These are phyloP conservation scores for Enteromius afrohamiltoni DNA, from an alignment of 2,797 vertebrate genomes.

Conservation along the genomic window DNA sequence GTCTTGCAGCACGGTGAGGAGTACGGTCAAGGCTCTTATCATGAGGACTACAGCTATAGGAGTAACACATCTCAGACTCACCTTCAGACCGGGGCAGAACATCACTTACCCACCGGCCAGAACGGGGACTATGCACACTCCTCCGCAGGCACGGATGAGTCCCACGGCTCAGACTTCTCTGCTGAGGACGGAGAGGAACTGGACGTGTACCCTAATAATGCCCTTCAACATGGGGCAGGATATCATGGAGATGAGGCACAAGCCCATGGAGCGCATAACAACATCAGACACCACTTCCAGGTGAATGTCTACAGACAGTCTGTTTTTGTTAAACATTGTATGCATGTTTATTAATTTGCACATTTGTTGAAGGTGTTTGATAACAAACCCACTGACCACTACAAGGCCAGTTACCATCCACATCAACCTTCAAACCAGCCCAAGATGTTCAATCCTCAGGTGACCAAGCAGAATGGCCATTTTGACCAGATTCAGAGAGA, in stretches of 20 bases:
- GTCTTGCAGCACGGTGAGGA: constrained; percentile 67
- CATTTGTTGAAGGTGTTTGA: constrained; percentile 68
- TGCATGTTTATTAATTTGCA: neutral
- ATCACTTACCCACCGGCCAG: constrained; percentile 65
- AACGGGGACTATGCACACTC: constrained; percentile 71
- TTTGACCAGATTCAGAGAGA: constrained; percentile 87
- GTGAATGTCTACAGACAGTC: constrained; percentile 66
- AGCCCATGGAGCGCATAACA: constrained; percentile 69
- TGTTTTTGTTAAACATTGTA: neutral
- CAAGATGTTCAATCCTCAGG: constrained; percentile 74
- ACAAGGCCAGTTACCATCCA: constrained; percentile 85
- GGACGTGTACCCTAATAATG: constrained; percentile 69
- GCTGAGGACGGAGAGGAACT: constrained; percentile 75
- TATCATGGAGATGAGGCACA: constrained; percentile 76
- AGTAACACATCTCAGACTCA: constrained; percentile 64
- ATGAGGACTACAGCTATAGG: constrained; percentile 70
- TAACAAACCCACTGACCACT: constrained; percentile 69
- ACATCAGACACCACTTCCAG: constrained; percentile 78
- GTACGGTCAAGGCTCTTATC: constrained; percentile 66
- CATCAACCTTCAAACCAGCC: constrained; percentile 77
- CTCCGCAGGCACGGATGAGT: constrained; percentile 70
- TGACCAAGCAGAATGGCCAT: constrained; percentile 69
- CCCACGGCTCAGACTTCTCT: constrained; percentile 71
- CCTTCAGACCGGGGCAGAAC: constrained; percentile 64
- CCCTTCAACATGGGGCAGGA: constrained; percentile 72